Evolutionary conservation across 2,888 invertebrate species (phyloP).

Genomic region (Torymus auratus): DNA sequence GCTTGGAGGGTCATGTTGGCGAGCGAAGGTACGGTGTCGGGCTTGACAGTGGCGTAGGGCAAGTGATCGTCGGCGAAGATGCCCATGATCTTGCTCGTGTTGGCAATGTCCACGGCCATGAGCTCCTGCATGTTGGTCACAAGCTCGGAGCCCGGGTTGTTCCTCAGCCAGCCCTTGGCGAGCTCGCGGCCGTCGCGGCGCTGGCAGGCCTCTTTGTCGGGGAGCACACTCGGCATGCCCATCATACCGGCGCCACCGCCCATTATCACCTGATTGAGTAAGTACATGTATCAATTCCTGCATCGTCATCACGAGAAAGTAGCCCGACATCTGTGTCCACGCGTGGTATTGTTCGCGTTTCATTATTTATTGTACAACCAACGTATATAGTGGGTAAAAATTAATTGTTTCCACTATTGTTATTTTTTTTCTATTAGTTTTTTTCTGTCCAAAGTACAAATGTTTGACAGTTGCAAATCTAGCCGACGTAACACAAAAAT

Average conservation of each 20-base stretch:
- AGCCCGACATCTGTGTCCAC: not conserved
- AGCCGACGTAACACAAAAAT: too few species aligned
- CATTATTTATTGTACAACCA: too few species aligned
- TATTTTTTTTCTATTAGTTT: too few species aligned
- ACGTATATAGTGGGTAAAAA: too few species aligned
- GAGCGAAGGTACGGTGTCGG: constrained; percentile 78
- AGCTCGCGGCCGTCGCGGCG: constrained; percentile 80
- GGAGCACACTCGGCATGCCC: constrained; percentile 63
- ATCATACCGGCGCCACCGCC: constrained; percentile 80
- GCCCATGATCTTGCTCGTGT: constrained; percentile 78
- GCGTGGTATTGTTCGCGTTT: too few species aligned
- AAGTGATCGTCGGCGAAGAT: constrained; percentile 80
- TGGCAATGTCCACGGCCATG: constrained; percentile 73
- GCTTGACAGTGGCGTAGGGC: constrained; percentile 78
- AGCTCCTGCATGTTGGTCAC: constrained; percentile 76
- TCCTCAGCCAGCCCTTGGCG: constrained; percentile 78
- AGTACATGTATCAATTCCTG: too few species aligned
- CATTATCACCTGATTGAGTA: constrained; percentile 77
- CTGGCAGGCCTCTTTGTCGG: constrained; percentile 72
- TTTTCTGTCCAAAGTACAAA: too few species aligned
- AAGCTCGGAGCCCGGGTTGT: constrained; percentile 72
- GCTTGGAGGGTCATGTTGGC: constrained; percentile 81
- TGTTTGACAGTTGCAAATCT: too few species aligned
- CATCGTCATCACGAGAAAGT: too few species aligned
- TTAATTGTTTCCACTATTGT: too few species aligned